Evolutionary conservation across 2,797 vertebrate genomes (phyloP), one percentile per base, ranked within the genome.

Genomic region (Sebastes oblongus): DNA sequence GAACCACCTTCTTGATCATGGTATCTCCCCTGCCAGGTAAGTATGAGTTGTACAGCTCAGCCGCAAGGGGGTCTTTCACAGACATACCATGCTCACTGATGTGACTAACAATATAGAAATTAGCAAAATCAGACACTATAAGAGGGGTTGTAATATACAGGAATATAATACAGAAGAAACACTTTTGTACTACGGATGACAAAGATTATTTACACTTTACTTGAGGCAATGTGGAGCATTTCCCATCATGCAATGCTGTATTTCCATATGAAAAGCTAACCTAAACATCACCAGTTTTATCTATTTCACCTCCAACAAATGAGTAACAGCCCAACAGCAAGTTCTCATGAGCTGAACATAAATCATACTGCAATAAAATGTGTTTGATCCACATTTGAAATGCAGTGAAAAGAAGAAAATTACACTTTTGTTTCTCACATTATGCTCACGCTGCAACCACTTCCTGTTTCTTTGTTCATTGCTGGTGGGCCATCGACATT

Each of bases 1-100:
- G 67, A 85, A 81, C 69, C 85, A 83, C 64, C 42, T 46, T 46
- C 42, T 18, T 46, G 42, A 46, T 46, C 42, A 46, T 46, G 42
- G 42, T 46, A 46, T 46, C 42, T 46, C 42, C 42, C 42, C 14
- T 46, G 42, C 42, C 42, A 46, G 42, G 42, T 46, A 46, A 46
- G 42, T 46, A 46, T 46, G 42, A 46, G 42, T 46, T 46, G 42
- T 46, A 46, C 42, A 46, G 16, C 42, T 42, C 34, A 9, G 4
- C 0, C 1, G 14, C 5, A 4, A 20, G 60, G 30, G 2, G 5
- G 8, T 66, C 14, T 25, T 66, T 42, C 62, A 42, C 62, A 65
- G 22, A 65, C 62, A 0, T 0, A 42, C 22, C 34, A 16, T 16
- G 34, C 22, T 65, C 52, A 22, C 55, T 58, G 22, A 58, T 25